Evolutionary conservation across 2,113 vertebrate species (phyloP).

Genomic region (Hippocampus comes): DNA sequence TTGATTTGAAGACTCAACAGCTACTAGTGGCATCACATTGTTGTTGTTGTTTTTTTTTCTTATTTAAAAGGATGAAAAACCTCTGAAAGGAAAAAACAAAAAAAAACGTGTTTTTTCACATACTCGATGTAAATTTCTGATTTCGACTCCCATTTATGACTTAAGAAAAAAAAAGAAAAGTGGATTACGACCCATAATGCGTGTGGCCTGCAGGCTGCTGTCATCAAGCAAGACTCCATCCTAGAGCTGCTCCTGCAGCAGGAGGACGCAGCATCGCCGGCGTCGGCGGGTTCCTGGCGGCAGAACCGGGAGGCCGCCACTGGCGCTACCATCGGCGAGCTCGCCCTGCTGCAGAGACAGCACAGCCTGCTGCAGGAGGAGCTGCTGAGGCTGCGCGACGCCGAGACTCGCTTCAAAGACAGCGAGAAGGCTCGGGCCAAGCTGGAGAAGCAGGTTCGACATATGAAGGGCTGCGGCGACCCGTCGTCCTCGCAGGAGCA

Average conservation of each 20-base stretch:
- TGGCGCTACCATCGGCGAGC: constrained; percentile 67
- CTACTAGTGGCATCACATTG: too few relatives aligned
- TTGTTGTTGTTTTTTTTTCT: too few relatives aligned
- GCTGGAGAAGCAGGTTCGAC: constrained; percentile 68
- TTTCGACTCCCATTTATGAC: too few relatives aligned
- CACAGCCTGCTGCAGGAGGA: constrained; percentile 85
- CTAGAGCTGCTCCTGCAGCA: constrained; percentile 76
- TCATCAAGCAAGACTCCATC: constrained; percentile 83
- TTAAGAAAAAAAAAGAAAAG: too few relatives aligned
- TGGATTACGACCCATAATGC: background rate
- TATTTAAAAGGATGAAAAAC: too few relatives aligned
- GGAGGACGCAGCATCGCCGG: constrained; percentile 64
- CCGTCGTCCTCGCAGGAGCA: constrained; percentile 21
- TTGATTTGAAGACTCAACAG: too few relatives aligned
- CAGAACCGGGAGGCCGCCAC: constrained; percentile 35
- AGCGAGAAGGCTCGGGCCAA: constrained; percentile 76
- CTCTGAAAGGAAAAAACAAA: too few relatives aligned
- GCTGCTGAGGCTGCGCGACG: constrained; percentile 75
- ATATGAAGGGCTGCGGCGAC: constrained; percentile 49
- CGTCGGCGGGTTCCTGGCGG: constrained; percentile 39
- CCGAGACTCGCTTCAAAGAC: constrained; percentile 79
- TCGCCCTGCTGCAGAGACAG: constrained; percentile 81
- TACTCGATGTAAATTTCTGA: too few relatives aligned
- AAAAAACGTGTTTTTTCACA: too few relatives aligned
- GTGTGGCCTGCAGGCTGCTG: constrained; percentile 66